Evolutionary conservation across 1,140 invertebrate species (phyloP), one percentile per base, ranked within the genome.

Genomic region (Drosophila sechellia): DNA sequence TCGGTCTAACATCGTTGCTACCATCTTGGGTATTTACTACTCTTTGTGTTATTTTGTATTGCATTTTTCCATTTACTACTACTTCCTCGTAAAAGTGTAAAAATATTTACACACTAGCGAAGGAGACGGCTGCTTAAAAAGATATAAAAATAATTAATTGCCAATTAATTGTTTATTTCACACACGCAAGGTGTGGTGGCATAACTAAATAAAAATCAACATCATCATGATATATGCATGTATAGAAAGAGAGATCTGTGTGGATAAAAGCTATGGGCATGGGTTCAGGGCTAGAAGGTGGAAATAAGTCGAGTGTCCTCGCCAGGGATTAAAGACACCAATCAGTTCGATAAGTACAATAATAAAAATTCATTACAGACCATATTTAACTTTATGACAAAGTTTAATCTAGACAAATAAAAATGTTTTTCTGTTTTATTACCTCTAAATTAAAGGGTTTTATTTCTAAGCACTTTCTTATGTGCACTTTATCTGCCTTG

Each of bases 61-160:
- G 42, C 12, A 25, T 60, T 35, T 45, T 40, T 45, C 46, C 45
- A 49, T 50, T 52, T 37, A 46, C 31, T 31, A 31, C 31, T 31
- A 31, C 53, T 46, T 45, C 50, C 57, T 65, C 31, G 50, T 42
- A 52, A 35, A 49, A 27, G 57, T 57, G 66, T 34, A 57, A 53
- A 68, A 66, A 58, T 52, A 74, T 42, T 45, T 42, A 40, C 61
- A 57, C 56, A 63, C 54, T 57, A n/a, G 12, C 46, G 25, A 45
- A 68, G 49, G 31, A 52, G 22, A 52, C 31, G 8, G 6, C 46
- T 42, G 49, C 25, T 46, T 61, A 64, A 78, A 50, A 58, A 73
- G 52, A 59, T 66, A 66, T 54, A 70, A 49, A 57, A 69, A 78
- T 66, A 78, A 80, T 78, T 75, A 78, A 78, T 61, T 74, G 77